Percentiles rank a stretch among this genome's conserved stretches.
Conservation (phyloP, 2,888 invertebrate genomes). For the Cerastis leucographa region DNA sequence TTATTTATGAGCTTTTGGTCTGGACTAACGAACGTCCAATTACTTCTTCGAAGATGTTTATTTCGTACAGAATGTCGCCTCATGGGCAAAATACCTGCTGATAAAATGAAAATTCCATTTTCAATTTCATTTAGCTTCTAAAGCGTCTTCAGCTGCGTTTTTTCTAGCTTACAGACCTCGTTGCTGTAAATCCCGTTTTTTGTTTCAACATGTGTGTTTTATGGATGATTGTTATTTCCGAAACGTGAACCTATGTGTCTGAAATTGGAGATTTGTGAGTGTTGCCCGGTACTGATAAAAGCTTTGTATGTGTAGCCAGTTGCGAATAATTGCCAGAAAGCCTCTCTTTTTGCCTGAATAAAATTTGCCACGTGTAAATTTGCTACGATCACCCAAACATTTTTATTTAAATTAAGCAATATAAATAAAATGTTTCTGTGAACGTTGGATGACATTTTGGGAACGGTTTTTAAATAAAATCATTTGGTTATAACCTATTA, state of each 20-base stretch:
- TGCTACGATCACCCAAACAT: too few relatives aligned
- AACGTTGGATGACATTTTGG: slow-evolving; percentile 21
- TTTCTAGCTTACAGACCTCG: background rate
- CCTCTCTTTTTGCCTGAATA: slow-evolving; percentile 62
- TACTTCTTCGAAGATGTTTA: background rate
- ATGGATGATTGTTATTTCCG: slow-evolving; percentile 69
- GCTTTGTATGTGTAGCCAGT: slow-evolving; percentile 57
- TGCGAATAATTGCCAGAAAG: slow-evolving; percentile 67
- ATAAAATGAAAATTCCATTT: background rate
- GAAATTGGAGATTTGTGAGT: slow-evolving; percentile 67
- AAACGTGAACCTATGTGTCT: slow-evolving; percentile 55
- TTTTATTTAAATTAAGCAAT: too few relatives aligned
- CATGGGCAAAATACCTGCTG: background rate
- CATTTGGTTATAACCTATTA: background rate
- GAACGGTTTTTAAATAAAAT: slow-evolving; percentile 14
- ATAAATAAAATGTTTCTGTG: slow-evolving; percentile 42
- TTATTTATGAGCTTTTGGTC: background rate
- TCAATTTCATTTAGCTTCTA: background rate
- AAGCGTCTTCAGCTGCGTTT: background rate
- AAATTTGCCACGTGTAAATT: slow-evolving; percentile 54
- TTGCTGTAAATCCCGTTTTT: slow-evolving; percentile 46
- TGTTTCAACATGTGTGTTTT: slow-evolving; percentile 66
- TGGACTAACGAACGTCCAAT: background rate
- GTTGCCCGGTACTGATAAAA: slow-evolving; percentile 67
- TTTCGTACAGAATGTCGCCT: background rate